phyloP scores from a whole-genome alignment of 2,888 invertebrate species.

The Anagyrus pseudococci region DNA sequence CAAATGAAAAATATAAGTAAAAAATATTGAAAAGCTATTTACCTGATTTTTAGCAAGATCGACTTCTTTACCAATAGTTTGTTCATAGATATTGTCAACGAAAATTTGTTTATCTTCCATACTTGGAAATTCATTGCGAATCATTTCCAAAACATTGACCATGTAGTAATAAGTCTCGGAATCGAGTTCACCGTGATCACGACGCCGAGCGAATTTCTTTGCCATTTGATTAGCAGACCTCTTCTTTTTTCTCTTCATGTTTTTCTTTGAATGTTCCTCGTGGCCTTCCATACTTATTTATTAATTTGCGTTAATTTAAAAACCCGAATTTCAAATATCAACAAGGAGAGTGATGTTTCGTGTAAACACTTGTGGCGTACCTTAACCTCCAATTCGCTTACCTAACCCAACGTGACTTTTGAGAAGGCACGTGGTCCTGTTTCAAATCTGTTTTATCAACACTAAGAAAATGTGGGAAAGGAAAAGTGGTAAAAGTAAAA shows the following conservation, averaged over 20 bases:
- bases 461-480: background rate
- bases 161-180: conserved; percentile 80
- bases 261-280: conserved; percentile 8
- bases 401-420: background rate
- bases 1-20: background rate
- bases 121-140: conserved; percentile 71
- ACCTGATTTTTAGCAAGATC: conserved; percentile 77
- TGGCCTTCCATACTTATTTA: conserved; percentile 15
- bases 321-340: background rate
- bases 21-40: background rate
- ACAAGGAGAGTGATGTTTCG: background rate
- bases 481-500: background rate
- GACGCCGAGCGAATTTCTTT: conserved; percentile 78
- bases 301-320: background rate
- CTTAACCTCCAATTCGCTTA: background rate
- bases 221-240: conserved; percentile 70
- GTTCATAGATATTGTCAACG: conserved; percentile 78
- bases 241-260: background rate
- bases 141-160: conserved; percentile 75
- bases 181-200: conserved; percentile 67
- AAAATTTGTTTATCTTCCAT: conserved; percentile 77
- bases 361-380: background rate
- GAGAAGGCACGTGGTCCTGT: background rate
- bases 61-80: conserved; percentile 74
- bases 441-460: no score